Evolutionary conservation across 2,797 vertebrate species (phyloP).

Genomic region (Onychomys torridus): DNA sequence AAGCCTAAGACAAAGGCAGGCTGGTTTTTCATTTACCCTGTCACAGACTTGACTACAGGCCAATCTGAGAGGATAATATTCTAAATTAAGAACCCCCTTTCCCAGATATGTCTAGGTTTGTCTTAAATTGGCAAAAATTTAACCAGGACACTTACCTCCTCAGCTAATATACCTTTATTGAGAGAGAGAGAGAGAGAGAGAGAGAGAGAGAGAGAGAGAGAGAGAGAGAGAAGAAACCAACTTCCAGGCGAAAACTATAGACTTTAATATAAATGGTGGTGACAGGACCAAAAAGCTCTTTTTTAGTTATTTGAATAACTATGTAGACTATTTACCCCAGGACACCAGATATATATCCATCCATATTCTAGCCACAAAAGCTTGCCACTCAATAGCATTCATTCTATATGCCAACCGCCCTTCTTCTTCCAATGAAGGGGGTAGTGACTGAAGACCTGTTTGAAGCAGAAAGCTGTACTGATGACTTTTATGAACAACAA

Average conservation of each 20-base stretch:
- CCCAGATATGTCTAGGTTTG: too few relatives aligned
- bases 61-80: background rate
- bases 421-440: background rate
- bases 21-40: background rate
- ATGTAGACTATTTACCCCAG: background rate
- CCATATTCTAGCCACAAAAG: background rate
- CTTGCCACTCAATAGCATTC: background rate
- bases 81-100: background rate
- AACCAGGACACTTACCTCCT: background rate
- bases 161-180: background rate
- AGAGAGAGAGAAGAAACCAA: background rate
- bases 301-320: background rate
- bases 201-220: background rate
- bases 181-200: background rate
- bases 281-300: rapidly evolving
- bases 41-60: background rate
- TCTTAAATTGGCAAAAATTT: background rate
- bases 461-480: background rate
- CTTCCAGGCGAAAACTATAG: background rate
- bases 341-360: background rate
- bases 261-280: background rate
- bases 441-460: background rate
- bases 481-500: background rate
- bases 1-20: background rate
- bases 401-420: background rate